Base-by-base conservation (phyloP, 1,140 invertebrate genomes). In the Hormaphis cornu region DNA sequence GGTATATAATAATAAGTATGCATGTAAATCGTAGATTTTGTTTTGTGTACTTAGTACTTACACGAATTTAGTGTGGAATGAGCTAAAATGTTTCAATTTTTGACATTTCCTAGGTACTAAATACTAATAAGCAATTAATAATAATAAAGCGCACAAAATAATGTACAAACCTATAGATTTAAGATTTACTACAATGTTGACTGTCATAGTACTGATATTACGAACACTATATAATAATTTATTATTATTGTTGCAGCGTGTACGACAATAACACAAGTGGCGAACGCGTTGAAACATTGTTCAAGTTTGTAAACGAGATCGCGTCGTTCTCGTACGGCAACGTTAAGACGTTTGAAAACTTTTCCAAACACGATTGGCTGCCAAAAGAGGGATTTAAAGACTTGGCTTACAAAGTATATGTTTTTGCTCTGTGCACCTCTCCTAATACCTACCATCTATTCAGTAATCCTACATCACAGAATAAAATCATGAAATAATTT, bases 301-400 rank as follows among this genome's bases (percentile, higher is more conserved):
- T 20, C 6, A 44, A 50, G 5, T 66, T 50, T 35, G 7, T 66
- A n/a, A 66, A 33, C 18, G 61, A 48, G 20, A 3, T 66, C 1
- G 61, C 61, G 7, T 66, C 44, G 18, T 66, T 66, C 12, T 66
- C 61, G 3, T 66, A 66, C 61, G 35, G 22, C 16, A 66, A 66
- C 9, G 8, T 66, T 3, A 16, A 66, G n/a, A 16, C 30, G 50
- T 78, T 82, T 50, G 72, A 76, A 61, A 77, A 74, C 77, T 81
- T 77, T 72, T 74, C 72, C 59, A 63, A 71, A 16, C 54, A 73
- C n/a, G 48, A 69, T 59, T 69, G 37, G 33, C 24, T 74, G 24
- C 72, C 73, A 3, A 44, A 71, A 35, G 54, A 71, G 2, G 52
- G 69, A 28, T 59, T 72, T 52, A 69, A 71, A 42, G 52, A 73